Evolutionary conservation across 2,888 invertebrate species (phyloP), one percentile per base, ranked within the genome.

Genomic region (Dolichomitus sp.): DNA sequence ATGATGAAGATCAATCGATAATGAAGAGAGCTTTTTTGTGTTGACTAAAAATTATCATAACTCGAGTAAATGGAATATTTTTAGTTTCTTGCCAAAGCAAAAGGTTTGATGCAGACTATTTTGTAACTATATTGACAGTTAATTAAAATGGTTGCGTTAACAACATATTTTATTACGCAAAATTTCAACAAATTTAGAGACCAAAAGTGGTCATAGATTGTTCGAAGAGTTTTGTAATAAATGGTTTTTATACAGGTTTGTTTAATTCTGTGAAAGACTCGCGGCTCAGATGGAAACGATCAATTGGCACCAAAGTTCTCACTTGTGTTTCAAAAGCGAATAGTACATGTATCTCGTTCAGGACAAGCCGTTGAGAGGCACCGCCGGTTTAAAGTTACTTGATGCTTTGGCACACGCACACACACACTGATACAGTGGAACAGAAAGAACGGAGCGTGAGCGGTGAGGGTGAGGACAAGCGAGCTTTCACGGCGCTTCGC

Each of bases 401-500:
- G 59, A 50, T 37, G 61, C 73, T 59, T 50, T 61, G 73, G 33
- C 73, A 48, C 50, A 73, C 23, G 23, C 45, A 17, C 23, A 52
- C n/a, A 27, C 17, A 57, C 37, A 14, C 17, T 45, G 12, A 33
- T 17, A 19, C 57, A 42, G 68, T 33, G 57, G n/a, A 45, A 42
- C 42, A 50, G 48, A 61, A 59, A 37, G 61, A 73, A 6, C 14
- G 30, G 27, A 40, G 40, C 23, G 59, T 72, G 59, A 48, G 59
- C 19, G 72, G 45, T 12, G 30, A 45, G 57, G 70, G 30, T 33
- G 72, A 59, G 54, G 54, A 70, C 54, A 57, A 30, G 33, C 45
- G 61, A 73, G 73, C 73, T 73, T 73, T 73, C 61, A 73, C 33
- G 61, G 59, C 73, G 73, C 61, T 73, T 73, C 73, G 73, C 45